These are phyloP conservation scores for Periophthalmodon schlosseri DNA, from an alignment of 2,113 vertebrate genomes.

Conservation along the genomic window DNA sequence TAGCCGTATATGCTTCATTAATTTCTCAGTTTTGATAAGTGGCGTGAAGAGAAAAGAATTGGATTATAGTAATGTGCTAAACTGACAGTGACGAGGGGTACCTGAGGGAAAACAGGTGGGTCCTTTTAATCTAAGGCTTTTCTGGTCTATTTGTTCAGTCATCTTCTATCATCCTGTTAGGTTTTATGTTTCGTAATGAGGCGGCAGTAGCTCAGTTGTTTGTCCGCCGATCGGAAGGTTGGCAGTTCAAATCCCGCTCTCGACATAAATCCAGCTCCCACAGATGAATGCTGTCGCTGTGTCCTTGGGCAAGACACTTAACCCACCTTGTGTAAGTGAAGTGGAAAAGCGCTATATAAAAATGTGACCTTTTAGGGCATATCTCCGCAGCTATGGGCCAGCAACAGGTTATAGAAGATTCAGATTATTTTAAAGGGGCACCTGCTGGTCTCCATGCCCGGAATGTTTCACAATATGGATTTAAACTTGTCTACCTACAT, in stretches of 20 bases:
- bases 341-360: too few relatives aligned
- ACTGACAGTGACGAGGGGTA: slow-evolving; percentile 56
- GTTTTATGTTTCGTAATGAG: background rate
- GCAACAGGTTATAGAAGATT: too few relatives aligned
- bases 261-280: too few relatives aligned
- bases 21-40: slow-evolving; percentile 68
- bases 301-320: too few relatives aligned
- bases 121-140: slow-evolving; percentile 14
- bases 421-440: background rate
- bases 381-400: too few relatives aligned
- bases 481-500: too few relatives aligned
- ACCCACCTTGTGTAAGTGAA: too few relatives aligned
- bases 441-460: background rate
- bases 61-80: slow-evolving; percentile 64
- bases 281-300: too few relatives aligned
- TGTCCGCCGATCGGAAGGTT: too few relatives aligned
- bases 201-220: too few relatives aligned
- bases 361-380: too few relatives aligned
- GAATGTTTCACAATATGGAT: background rate
- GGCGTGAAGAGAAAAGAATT: slow-evolving; percentile 68
- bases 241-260: too few relatives aligned
- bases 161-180: slow-evolving; percentile 6
- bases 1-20: slow-evolving; percentile 61
- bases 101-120: slow-evolving; percentile 42
- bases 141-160: slow-evolving; percentile 11